Base-by-base conservation (phyloP, 2,797 vertebrate species). In the Siniperca obscura region DNA sequence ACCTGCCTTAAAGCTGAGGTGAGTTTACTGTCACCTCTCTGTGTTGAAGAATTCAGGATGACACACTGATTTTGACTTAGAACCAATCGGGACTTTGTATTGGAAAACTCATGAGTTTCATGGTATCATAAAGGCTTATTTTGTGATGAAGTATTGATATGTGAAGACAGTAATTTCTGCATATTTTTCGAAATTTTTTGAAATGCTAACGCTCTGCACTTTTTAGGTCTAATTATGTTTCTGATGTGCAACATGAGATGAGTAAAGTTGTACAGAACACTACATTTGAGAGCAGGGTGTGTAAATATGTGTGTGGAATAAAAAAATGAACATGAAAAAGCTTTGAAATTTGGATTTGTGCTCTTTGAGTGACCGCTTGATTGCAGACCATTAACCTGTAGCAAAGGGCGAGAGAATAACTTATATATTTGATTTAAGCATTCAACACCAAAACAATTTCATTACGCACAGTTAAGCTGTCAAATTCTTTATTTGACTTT, bases 401-500 rank as follows among this genome's bases (percentile, higher is more conserved):
- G 14, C 34, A 25, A 42, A 44, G 36, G 7, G 30, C 5, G 2
- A 59, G 34, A 42, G 4, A 68, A 62, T 19, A 12, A 30, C 9
- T 19, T 7, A 8, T 22, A 38, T 7, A 52, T 67, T 12, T 66
- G 11, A 72, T 56, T 25, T 34, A 44, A 10, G 3, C n/a, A 30
- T 42, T 12, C 4, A 4, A 67, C 50, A 76, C 46, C n/a, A 48
- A 42, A 56, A 74, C 38, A 1, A 62, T 53, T 22, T 79, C 27
- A 46, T 75, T 57, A 11, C 62, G 10, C 76, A 66, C 25, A 62
- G 50, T 74, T 87, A 76, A 94, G 95, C 95, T 92, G 95, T 96
- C 96, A 96, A 55, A 95, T 76, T 69, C 90, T 95, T 96, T 95
- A 95, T 95, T 96, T 25, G 94, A 96, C 95, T 95, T 96, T 96